Conservation (phyloP, 1,140 invertebrate species). For the Ceratosolen fusciceps region DNA sequence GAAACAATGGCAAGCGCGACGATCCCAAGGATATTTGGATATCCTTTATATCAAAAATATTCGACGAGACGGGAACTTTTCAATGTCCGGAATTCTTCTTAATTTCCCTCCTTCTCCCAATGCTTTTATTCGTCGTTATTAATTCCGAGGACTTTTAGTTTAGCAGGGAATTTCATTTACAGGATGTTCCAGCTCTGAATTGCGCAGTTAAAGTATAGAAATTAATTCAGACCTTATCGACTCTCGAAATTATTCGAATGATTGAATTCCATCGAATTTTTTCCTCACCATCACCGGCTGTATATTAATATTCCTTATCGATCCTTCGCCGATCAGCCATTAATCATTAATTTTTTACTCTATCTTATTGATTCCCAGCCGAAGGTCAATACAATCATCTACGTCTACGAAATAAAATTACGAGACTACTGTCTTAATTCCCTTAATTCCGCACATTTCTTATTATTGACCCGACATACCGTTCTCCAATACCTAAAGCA, state of each 20-base stretch:
- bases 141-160: slow-evolving; percentile 32
- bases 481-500: too few species aligned
- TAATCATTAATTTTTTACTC: too few species aligned
- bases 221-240: slow-evolving; percentile 23
- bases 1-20: not conserved
- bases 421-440: too few species aligned
- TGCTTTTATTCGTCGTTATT: slow-evolving; percentile 19
- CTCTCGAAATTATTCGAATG: slow-evolving; percentile 12
- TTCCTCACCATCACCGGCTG: not conserved
- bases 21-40: too few species aligned
- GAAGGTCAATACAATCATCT: too few species aligned
- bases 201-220: slow-evolving; percentile 15
- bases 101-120: slow-evolving; percentile 27
- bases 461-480: too few species aligned
- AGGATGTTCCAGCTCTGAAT: not conserved
- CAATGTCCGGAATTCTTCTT: slow-evolving; percentile 32
- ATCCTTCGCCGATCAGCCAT: not conserved
- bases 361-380: too few species aligned
- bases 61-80: slow-evolving; percentile 2
- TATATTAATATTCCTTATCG: slow-evolving; percentile 15
- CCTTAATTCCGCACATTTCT: too few species aligned
- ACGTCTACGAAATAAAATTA: too few species aligned
- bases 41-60: not conserved
- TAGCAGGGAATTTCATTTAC: slow-evolving; percentile 35
- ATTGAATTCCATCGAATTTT: slow-evolving; percentile 20